Evolutionary conservation across 2,888 invertebrate species (phyloP).

Genomic region (Melanchra persicariae): DNA sequence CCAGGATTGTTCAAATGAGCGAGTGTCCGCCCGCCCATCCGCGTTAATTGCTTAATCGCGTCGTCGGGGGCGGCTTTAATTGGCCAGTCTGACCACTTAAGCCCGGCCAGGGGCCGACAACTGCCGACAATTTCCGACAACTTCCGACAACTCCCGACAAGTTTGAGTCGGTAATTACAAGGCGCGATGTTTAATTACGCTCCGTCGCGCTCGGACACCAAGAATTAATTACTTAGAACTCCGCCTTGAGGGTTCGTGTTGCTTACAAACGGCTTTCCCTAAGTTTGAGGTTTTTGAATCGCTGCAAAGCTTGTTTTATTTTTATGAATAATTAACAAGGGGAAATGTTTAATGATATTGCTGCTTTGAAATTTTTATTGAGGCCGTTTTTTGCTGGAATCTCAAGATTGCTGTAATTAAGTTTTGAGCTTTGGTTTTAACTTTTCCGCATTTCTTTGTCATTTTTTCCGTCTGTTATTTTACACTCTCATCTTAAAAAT

Average conservation of each 20-base stretch:
- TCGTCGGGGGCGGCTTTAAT: conserved; percentile 86
- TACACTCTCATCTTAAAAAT: no score
- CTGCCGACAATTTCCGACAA: conserved; percentile 79
- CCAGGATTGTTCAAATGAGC: conserved; percentile 81
- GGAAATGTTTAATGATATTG: conserved; percentile 68
- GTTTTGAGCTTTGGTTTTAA: conserved; percentile 41
- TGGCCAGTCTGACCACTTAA: conserved; percentile 86
- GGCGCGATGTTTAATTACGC: conserved; percentile 90
- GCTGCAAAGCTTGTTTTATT: conserved; percentile 63
- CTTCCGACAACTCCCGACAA: conserved; percentile 83
- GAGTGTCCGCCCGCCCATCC: conserved; percentile 87
- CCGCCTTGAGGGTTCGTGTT: conserved; percentile 77
- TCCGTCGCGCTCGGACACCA: conserved; percentile 82
- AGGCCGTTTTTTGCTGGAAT: conserved; percentile 40
- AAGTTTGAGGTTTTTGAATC: conserved; percentile 59
- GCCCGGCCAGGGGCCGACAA: conserved; percentile 74
- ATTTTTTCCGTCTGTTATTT: conserved; percentile 10
- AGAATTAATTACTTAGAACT: conserved; percentile 85
- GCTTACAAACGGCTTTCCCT: conserved; percentile 70
- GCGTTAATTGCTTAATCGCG: conserved; percentile 90
- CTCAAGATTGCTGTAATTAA: conserved; percentile 31
- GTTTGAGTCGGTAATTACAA: conserved; percentile 87
- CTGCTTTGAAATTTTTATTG: conserved; percentile 54
- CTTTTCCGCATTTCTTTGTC: background rate
- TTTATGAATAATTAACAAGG: conserved; percentile 70